These are phyloP conservation scores for Mycteria americana DNA, from an alignment of 2,797 vertebrate species.

Conservation along the genomic window DNA sequence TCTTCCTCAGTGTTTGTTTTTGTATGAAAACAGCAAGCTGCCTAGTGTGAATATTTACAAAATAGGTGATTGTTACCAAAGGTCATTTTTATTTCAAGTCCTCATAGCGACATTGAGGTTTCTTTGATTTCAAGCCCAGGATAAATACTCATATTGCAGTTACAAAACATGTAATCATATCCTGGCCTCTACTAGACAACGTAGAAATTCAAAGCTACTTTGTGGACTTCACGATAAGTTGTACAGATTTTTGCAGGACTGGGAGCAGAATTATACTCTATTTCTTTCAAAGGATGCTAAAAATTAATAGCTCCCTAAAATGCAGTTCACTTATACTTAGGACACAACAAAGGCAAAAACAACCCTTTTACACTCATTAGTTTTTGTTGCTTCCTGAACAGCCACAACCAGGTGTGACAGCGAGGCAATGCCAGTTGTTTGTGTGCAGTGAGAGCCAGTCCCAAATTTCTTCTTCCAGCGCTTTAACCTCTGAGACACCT, in stretches of 20 bases:
- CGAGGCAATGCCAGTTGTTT: background rate
- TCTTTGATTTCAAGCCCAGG: background rate
- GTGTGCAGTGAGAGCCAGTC: background rate
- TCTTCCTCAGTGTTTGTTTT: background rate
- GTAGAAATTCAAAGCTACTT: background rate
- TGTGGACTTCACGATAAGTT: background rate
- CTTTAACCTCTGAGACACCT: slow-evolving; percentile 75
- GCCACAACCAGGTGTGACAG: background rate
- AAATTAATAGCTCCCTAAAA: background rate
- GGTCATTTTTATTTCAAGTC: background rate
- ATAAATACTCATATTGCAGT: background rate
- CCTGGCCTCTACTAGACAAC: background rate
- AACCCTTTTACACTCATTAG: background rate
- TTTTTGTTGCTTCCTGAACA: background rate
- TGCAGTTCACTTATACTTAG: background rate
- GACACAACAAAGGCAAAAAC: background rate
- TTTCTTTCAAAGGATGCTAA: background rate
- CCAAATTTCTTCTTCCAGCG: background rate
- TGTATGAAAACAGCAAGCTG: background rate
- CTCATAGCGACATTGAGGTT: background rate
- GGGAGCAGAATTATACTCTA: background rate
- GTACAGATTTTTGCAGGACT: background rate
- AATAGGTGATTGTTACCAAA: background rate
- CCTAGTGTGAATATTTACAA: background rate
- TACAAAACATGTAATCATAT: background rate